Conservation (phyloP, 2,888 invertebrate genomes). For the Spatulosminthurus flaviceps region DNA sequence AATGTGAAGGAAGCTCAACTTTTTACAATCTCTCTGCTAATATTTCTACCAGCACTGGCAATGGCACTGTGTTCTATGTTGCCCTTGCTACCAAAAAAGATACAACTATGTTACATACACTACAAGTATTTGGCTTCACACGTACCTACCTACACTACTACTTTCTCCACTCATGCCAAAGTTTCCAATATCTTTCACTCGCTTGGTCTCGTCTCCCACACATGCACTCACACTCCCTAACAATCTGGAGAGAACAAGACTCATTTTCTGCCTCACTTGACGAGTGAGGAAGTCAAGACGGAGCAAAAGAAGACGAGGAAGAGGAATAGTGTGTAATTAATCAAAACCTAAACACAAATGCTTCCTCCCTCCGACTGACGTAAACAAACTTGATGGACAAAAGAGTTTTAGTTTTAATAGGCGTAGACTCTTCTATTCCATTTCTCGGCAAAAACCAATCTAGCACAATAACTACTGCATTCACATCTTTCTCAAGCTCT, state of each 20-base stretch:
- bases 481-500: too few relatives aligned
- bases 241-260: conserved; percentile 19
- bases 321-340: conserved; percentile 45
- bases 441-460: not conserved
- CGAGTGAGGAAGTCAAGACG: conserved; percentile 42
- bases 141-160: too few relatives aligned
- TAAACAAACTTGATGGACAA: conserved; percentile 46
- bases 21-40: not conserved
- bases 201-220: too few relatives aligned
- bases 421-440: not conserved
- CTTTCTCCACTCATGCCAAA: not conserved
- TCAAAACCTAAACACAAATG: conserved; percentile 45
- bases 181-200: not conserved
- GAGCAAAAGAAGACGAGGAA: not conserved
- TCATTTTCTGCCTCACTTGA: conserved; percentile 39
- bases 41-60: not conserved
- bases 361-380: conserved; percentile 32
- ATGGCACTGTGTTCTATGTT: too few relatives aligned
- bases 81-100: conserved; percentile 23
- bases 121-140: not conserved
- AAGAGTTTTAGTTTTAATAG: conserved; percentile 43
- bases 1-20: not conserved
- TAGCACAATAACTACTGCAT: not conserved
- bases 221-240: not conserved
- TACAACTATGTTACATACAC: not conserved